Evolutionary conservation across 2,797 vertebrate species (phyloP).

Genomic region (Ctenochaetus hawaiiensis): DNA sequence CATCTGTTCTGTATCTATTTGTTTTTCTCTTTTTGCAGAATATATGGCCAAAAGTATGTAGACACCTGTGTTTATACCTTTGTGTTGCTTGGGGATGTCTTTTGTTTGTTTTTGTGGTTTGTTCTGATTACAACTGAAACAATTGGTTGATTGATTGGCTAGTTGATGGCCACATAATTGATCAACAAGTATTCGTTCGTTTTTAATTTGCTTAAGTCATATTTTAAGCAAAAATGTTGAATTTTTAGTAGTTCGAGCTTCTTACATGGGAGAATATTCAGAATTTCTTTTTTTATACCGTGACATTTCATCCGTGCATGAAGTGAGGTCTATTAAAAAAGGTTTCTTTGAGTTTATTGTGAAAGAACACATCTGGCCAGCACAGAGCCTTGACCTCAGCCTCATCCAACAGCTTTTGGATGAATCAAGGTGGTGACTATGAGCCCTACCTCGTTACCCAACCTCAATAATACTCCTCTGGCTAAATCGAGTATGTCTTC

Average conservation of each 20-base stretch:
- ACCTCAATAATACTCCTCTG: conserved; percentile 14
- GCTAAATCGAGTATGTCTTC: conserved; percentile 16
- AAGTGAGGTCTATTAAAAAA: conserved; percentile 4
- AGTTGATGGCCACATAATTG: not conserved
- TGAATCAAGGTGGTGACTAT: not conserved
- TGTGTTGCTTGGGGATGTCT: not conserved
- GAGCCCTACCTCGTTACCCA: not conserved
- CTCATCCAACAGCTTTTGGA: conserved; percentile 11
- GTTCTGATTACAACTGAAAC: no score
- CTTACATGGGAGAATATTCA: not conserved
- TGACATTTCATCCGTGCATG: not conserved
- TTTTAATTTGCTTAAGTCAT: no score
- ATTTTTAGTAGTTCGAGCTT: not conserved
- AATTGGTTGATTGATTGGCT: not conserved
- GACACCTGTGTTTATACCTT: not conserved
- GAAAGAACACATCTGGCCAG: conserved; percentile 10
- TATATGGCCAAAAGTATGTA: not conserved
- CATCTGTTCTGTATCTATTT: not conserved
- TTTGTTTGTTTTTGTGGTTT: not conserved
- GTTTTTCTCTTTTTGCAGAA: not conserved
- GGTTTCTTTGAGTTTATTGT: conserved; percentile 6
- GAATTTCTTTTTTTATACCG: not conserved
- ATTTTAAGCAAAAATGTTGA: not conserved
- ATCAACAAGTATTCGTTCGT: not conserved
- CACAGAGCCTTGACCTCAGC: conserved; percentile 8